phyloP scores from a whole-genome alignment of 2,888 invertebrate genomes.

The Eristalinus sepulchralis region DNA sequence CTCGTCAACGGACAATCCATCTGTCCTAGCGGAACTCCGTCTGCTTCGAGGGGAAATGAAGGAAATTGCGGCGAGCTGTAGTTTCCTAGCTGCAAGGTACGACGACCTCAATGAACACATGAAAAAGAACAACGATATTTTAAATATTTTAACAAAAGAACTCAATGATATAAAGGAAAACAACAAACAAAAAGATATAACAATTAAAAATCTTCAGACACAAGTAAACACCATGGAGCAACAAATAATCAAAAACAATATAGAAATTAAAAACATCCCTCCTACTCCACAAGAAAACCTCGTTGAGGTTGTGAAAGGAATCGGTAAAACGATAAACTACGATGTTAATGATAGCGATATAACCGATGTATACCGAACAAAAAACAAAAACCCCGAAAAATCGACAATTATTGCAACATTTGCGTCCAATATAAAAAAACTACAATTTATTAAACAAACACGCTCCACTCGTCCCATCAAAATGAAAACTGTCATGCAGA shows the following conservation, averaged over 20 bases:
- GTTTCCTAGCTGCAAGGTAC: conserved; percentile 1
- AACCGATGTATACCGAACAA: not conserved
- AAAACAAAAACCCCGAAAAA: not conserved
- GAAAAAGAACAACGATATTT: conserved; percentile 3
- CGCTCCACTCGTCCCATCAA: not conserved
- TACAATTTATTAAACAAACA: not conserved
- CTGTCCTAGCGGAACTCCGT: too few relatives aligned
- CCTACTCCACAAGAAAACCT: not conserved
- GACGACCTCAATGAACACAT: conserved; percentile 3
- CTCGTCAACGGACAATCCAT: not conserved
- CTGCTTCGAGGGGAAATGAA: not conserved
- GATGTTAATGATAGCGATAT: too few relatives aligned
- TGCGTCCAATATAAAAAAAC: not conserved
- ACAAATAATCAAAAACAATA: not conserved
- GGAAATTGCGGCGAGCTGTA: not conserved
- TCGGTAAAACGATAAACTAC: not conserved
- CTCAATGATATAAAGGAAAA: not conserved
- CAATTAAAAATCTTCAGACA: not conserved
- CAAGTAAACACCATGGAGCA: not conserved
- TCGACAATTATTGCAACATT: not conserved
- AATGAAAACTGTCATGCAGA: not conserved
- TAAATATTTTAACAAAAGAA: not conserved
- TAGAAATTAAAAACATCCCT: not conserved
- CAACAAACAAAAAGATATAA: not conserved
- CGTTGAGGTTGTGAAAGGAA: not conserved